phyloP scores from a whole-genome alignment of 2,113 vertebrate genomes.

The Scopus umbretta region DNA sequence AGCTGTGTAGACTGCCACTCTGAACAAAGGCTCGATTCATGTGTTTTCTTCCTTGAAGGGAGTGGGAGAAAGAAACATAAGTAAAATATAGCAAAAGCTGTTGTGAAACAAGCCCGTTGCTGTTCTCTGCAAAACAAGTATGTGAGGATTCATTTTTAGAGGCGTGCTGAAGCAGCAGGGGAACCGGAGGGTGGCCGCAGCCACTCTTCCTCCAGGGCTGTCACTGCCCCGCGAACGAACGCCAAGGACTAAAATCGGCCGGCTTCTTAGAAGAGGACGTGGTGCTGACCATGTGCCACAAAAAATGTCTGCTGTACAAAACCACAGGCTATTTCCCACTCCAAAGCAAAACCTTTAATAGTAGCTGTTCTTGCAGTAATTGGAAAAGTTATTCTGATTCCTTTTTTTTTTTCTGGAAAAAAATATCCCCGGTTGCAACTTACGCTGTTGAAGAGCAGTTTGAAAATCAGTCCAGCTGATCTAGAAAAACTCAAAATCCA shows the following conservation, averaged over 20 bases:
- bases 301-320: constrained; percentile 25
- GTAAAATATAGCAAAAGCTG: constrained; percentile 23
- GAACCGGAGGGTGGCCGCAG: neutral
- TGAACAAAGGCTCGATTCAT: constrained; percentile 54
- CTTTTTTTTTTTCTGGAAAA: neutral
- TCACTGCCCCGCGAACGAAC: neutral
- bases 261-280: constrained; percentile 16
- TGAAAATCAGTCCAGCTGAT: neutral
- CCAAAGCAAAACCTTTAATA: neutral
- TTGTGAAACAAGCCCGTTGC: constrained; percentile 49
- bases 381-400: neutral
- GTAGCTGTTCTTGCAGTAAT: neutral
- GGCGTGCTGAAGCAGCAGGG: neutral
- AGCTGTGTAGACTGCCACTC: neutral
- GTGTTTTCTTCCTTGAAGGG: constrained; percentile 39
- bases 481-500: neutral
- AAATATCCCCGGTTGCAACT: neutral
- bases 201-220: neutral
- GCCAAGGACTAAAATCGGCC: neutral
- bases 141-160: constrained; percentile 35
- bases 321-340: constrained; percentile 26
- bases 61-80: constrained; percentile 16
- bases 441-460: neutral
- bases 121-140: constrained; percentile 48
- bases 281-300: neutral